These are phyloP conservation scores for Centrocercus urophasianus DNA, from an alignment of 2,113 vertebrate species.

Conservation along the genomic window DNA sequence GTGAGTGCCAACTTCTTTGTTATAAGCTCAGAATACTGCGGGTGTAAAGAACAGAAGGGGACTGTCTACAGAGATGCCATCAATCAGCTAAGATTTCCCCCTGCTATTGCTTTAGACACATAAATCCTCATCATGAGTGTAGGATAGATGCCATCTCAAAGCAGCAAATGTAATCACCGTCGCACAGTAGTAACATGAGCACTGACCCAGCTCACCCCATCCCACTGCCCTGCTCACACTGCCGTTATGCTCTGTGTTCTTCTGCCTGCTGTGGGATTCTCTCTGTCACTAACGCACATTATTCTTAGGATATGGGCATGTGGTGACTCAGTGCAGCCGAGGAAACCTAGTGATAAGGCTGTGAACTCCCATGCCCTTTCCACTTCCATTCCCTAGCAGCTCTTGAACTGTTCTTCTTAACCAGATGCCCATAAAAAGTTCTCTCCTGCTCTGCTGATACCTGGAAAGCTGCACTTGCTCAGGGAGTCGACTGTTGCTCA, in stretches of 20 bases:
- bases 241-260: neutral
- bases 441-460: neutral
- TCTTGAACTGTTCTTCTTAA: conserved; percentile 47
- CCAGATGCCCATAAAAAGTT: conserved; percentile 22
- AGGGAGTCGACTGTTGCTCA: neutral
- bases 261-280: conserved; percentile 20
- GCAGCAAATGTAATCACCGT: neutral
- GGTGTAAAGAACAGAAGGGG: neutral
- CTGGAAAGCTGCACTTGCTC: neutral
- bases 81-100: conserved; percentile 13
- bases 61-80: neutral
- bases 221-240: neutral
- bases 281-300: conserved; percentile 28
- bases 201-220: conserved; percentile 13
- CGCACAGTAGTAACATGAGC: neutral
- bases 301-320: conserved; percentile 33
- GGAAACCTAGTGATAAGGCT: conserved; percentile 41
- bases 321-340: conserved; percentile 36
- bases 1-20: neutral
- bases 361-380: conserved; percentile 53
- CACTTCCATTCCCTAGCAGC: conserved; percentile 46
- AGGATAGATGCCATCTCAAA: conserved; percentile 15
- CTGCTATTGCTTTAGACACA: neutral
- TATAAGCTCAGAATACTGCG: neutral
- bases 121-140: conserved; percentile 6